Evolutionary conservation across 2,888 invertebrate species (phyloP).

Genomic region (Clepsis dumicolana): DNA sequence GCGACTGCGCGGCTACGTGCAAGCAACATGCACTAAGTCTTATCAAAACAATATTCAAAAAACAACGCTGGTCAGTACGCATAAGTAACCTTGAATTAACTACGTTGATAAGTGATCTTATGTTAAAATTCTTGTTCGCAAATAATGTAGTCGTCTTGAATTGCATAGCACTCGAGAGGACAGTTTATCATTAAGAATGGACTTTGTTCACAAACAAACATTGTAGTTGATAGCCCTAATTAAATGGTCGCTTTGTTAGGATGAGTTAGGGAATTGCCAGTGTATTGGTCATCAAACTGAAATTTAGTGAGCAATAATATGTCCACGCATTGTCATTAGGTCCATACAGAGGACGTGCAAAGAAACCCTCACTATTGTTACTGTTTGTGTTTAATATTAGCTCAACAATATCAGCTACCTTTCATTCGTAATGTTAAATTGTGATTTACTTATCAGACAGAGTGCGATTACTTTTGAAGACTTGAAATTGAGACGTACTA

Average conservation of each 20-base stretch:
- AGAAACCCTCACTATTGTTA: too few species aligned
- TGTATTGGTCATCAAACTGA: neutral
- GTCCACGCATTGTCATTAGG: too few species aligned
- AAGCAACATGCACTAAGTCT: constrained; percentile 58
- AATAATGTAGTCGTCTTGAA: constrained; percentile 3
- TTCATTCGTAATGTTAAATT: too few species aligned
- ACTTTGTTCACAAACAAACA: constrained; percentile 14
- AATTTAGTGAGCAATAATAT: neutral
- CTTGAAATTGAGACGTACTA: neutral
- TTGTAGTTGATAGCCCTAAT: constrained; percentile 11
- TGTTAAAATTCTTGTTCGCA: constrained; percentile 48
- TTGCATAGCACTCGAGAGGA: constrained; percentile 2
- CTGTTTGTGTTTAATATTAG: too few species aligned
- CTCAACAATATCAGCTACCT: too few species aligned
- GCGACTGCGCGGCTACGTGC: constrained; percentile 41
- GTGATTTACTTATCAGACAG: too few species aligned
- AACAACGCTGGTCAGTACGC: constrained; percentile 64
- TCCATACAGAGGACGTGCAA: too few species aligned
- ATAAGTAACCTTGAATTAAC: constrained; percentile 63
- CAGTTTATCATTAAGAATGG: constrained; percentile 3
- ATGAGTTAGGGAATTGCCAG: neutral
- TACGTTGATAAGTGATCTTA: constrained; percentile 54
- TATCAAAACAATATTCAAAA: constrained; percentile 75
- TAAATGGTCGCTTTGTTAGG: neutral
- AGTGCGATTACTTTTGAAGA: neutral